A percentile compares a stretch with the other conserved stretches of the same genome.
phyloP scores from a whole-genome alignment of 2,113 vertebrate genomes.

The Ammodytes dubius region DNA sequence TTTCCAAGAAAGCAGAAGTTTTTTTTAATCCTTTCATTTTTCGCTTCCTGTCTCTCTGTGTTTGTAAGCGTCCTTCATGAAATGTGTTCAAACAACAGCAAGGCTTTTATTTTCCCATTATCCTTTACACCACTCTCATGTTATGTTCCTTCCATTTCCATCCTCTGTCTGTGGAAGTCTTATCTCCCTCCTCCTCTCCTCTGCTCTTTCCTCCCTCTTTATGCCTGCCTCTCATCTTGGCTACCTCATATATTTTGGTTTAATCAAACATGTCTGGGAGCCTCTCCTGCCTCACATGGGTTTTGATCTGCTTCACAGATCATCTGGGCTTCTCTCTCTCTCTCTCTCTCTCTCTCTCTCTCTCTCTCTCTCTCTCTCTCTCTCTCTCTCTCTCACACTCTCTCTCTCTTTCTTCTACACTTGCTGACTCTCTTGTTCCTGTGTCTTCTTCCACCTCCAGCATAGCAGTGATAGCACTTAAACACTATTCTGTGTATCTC shows the following conservation, averaged over 20 bases:
- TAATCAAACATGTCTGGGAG: conserved; percentile 76
- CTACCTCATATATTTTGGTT: conserved; percentile 67
- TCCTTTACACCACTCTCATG: conserved; percentile 1
- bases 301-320: conserved; percentile 75
- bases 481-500: conserved; percentile 12
- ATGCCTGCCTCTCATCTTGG: conserved; percentile 64
- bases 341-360: conserved; percentile 44
- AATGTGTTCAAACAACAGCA: conserved; percentile 10
- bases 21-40: conserved; percentile 13
- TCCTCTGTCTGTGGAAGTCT: conserved; percentile 32
- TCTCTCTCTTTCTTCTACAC: background rate
- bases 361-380: conserved; percentile 15
- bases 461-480: background rate
- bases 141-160: conserved; percentile 23
- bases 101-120: conserved; percentile 25
- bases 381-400: conserved; percentile 7
- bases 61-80: background rate
- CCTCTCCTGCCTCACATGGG: conserved; percentile 62
- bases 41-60: background rate
- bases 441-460: conserved; percentile 21
- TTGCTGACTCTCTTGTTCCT: background rate
- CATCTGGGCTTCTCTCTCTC: conserved; percentile 48
- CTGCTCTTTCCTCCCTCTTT: conserved; percentile 13
- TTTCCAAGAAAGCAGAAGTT: conserved; percentile 28
- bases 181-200: conserved; percentile 18